phyloP scores from a whole-genome alignment of 2,888 invertebrate species.

The Chymomyza fuscimana region DNA sequence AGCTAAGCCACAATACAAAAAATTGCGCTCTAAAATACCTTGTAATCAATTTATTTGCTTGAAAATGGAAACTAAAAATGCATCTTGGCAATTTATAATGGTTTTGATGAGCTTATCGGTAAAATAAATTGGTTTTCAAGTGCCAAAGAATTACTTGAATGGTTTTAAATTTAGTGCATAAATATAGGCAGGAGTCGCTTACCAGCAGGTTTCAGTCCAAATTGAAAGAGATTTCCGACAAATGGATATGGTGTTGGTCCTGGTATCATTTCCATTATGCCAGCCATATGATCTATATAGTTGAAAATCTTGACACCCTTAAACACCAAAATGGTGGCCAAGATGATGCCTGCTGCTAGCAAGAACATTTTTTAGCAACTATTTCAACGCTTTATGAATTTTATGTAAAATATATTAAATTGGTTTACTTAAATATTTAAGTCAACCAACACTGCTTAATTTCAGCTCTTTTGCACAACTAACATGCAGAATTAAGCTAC shows the following conservation, averaged over 20 bases:
- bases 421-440: not conserved
- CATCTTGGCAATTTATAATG: not conserved
- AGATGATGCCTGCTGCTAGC: slow-evolving; percentile 56
- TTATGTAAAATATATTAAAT: not conserved
- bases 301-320: slow-evolving; percentile 72
- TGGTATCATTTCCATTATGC: slow-evolving; percentile 77
- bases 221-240: slow-evolving; percentile 75
- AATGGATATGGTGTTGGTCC: slow-evolving; percentile 75
- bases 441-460: not conserved
- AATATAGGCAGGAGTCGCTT: slow-evolving; percentile 56
- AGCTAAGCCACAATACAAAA: not conserved
- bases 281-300: slow-evolving; percentile 74
- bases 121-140: not conserved
- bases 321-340: slow-evolving; percentile 65
- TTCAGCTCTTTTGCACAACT: not conserved
- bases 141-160: not conserved
- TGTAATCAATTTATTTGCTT: not conserved
- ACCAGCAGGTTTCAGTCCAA: slow-evolving; percentile 73
- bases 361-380: slow-evolving; percentile 58
- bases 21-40: not conserved
- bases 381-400: not conserved
- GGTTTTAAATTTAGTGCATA: slow-evolving; percentile 49
- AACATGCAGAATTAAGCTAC: not conserved
- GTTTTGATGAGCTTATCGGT: not conserved
- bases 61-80: not conserved